A percentile compares a stretch with the other conserved stretches of the same genome.
These are phyloP conservation scores for Euleptes europaea DNA, from an alignment of 2,113 vertebrate genomes.

Conservation along the genomic window DNA sequence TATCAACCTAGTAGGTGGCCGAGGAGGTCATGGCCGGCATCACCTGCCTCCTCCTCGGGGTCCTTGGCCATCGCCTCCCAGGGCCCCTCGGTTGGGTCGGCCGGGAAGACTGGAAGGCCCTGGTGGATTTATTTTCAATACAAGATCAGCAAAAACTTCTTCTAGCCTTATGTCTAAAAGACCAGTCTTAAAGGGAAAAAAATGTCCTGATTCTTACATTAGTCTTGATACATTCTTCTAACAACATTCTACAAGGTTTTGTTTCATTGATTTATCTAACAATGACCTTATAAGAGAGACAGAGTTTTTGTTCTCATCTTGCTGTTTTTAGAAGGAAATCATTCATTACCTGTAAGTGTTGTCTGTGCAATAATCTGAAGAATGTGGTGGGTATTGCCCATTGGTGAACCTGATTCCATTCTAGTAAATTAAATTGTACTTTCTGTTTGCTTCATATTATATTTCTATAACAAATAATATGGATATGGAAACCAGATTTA, in stretches of 20 bases:
- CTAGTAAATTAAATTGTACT: constrained; percentile 30
- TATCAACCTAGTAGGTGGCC: too few relatives aligned
- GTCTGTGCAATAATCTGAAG: constrained; percentile 15
- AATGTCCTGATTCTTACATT: too few relatives aligned
- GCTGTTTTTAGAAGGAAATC: constrained; percentile 57
- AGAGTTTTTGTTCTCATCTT: constrained; percentile 59
- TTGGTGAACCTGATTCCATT: background rate
- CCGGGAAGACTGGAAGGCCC: too few relatives aligned
- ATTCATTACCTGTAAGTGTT: constrained; percentile 44
- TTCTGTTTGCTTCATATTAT: constrained; percentile 25
- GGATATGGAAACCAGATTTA: constrained; percentile 35
- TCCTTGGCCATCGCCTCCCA: too few relatives aligned
- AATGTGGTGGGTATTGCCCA: background rate
- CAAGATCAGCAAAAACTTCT: too few relatives aligned
- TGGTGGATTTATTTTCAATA: too few relatives aligned
- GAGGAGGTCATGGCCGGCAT: too few relatives aligned
- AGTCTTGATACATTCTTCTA: too few relatives aligned
- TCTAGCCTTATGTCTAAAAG: too few relatives aligned
- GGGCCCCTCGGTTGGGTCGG: too few relatives aligned
- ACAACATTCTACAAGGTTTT: constrained; percentile 57
- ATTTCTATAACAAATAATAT: constrained; percentile 50
- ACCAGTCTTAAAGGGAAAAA: too few relatives aligned
- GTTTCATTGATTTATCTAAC: constrained; percentile 41
- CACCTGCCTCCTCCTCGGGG: too few relatives aligned
- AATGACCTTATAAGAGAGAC: constrained; percentile 49